phyloP scores from a whole-genome alignment of 2,797 vertebrate genomes.

The Galago senegalensis region DNA sequence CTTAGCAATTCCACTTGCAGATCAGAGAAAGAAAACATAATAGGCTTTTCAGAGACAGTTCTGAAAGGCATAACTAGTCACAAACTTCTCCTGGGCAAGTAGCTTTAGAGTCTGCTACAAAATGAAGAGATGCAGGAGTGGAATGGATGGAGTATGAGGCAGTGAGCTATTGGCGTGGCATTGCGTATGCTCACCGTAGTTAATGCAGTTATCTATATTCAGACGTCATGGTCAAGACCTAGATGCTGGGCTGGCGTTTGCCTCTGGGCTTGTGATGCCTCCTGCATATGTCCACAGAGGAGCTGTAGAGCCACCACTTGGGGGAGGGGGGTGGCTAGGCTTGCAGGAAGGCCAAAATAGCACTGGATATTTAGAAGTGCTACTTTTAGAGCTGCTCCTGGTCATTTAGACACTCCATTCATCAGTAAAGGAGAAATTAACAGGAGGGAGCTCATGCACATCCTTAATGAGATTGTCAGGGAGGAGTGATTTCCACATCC shows the following conservation, averaged over 20 bases:
- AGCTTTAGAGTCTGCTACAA: neutral
- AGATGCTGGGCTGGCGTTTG: neutral
- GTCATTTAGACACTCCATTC: neutral
- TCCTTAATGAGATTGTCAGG: neutral
- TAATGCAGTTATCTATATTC: neutral
- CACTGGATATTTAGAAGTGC: neutral
- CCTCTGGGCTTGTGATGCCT: neutral
- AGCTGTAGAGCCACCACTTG: neutral
- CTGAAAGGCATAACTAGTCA: neutral
- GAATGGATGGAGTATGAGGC: neutral
- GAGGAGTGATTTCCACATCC: neutral
- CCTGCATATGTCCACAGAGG: neutral
- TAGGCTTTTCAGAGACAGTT: neutral
- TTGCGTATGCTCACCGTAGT: neutral
- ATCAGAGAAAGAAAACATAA: neutral
- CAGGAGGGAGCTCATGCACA: neutral
- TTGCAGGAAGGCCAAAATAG: neutral
- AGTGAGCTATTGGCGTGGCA: neutral
- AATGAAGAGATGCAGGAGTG: neutral
- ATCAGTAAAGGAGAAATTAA: constrained; percentile 15
- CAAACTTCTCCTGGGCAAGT: neutral
- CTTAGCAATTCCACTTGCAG: neutral
- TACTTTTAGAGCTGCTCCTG: neutral
- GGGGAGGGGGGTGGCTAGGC: neutral
- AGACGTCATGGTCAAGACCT: neutral